A percentile compares a stretch with the other conserved stretches of the same genome.
phyloP scores from a whole-genome alignment of 2,888 invertebrate genomes.

The Lepidocyrtoides sp. region DNA sequence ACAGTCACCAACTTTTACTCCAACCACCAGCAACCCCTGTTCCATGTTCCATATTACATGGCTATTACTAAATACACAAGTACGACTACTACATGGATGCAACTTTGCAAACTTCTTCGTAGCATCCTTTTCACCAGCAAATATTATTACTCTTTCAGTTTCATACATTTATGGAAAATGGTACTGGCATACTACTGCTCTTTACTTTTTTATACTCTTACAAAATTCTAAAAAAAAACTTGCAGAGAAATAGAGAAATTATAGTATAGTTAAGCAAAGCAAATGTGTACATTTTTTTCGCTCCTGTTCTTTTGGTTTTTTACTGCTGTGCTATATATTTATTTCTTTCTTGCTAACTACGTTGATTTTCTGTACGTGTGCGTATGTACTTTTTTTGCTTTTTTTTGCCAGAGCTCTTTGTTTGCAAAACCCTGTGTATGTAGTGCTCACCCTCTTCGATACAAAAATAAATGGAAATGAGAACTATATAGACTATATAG shows the following conservation, averaged over 20 bases:
- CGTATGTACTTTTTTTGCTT: too few species aligned
- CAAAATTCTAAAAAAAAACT: too few species aligned
- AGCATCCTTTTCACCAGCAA: slow-evolving; percentile 24
- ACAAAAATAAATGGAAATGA: background rate
- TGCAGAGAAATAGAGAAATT: background rate
- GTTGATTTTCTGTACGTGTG: too few species aligned
- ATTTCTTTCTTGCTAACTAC: too few species aligned
- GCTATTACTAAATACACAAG: background rate
- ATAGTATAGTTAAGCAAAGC: background rate
- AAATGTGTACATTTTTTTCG: too few species aligned
- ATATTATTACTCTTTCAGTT: slow-evolving; percentile 19
- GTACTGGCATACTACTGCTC: too few species aligned
- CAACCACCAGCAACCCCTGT: slow-evolving; percentile 16
- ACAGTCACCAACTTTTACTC: slow-evolving; percentile 57
- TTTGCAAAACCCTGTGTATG: slow-evolving; percentile 27
- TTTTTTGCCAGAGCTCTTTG: too few species aligned
- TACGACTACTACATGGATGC: background rate
- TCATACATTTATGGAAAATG: too few species aligned
- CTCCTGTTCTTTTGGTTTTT: too few species aligned
- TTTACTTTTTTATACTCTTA: too few species aligned
- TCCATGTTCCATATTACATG: too few species aligned
- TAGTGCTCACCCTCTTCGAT: background rate
- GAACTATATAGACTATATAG: background rate
- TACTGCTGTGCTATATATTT: too few species aligned
- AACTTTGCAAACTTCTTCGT: background rate